Evolutionary conservation across 2,113 vertebrate genomes (phyloP), one percentile per base, ranked within the genome.

Genomic region (Epinephelus moara): DNA sequence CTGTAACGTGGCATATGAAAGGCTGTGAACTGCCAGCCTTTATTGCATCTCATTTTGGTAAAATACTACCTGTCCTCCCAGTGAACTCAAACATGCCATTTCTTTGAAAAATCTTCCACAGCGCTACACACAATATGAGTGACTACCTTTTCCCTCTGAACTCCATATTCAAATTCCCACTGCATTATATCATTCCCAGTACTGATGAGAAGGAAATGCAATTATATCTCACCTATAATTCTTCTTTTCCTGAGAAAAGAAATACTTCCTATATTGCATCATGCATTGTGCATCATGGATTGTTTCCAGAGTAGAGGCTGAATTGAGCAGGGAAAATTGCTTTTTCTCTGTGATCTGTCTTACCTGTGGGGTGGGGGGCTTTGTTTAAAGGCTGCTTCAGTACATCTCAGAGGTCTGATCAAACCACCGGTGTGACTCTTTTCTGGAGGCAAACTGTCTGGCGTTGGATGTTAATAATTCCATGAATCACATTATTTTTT

Each of bases 61-160:
- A 91, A 94, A 92, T 89, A 89, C 89, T 78, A 89, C 89, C 86
- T 91, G 94, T 92, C 91, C 94, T 93, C 89, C 76, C 74, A 27
- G 84, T 94, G 93, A 95, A 95, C 94, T 91, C 88, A 84, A 84
- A 87, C 53, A 64, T 82, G 86, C 76, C 84, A 89, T 90, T 91
- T 69, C 76, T 87, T 59, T 86, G 73, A 85, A 64, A 84, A 85
- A 85, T 85, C 56, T 70, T 87, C 76, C 69, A 14, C 49, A 67
- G 67, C 3, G 15, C 56, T 13, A 18, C 42, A 66, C 61, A 68
- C 55, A 69, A 69, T 42, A 74, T 80, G 86, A 92, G 53, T 75
- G 72, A 92, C 71, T 64, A 60, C 57, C 21, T 55, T 82, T 45
- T 88, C 82, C 73, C 70, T 66, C 80, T 70, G 79, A 89, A 83